Base-by-base conservation (phyloP, 2,113 vertebrate species). In the Scophthalmus maximus region DNA sequence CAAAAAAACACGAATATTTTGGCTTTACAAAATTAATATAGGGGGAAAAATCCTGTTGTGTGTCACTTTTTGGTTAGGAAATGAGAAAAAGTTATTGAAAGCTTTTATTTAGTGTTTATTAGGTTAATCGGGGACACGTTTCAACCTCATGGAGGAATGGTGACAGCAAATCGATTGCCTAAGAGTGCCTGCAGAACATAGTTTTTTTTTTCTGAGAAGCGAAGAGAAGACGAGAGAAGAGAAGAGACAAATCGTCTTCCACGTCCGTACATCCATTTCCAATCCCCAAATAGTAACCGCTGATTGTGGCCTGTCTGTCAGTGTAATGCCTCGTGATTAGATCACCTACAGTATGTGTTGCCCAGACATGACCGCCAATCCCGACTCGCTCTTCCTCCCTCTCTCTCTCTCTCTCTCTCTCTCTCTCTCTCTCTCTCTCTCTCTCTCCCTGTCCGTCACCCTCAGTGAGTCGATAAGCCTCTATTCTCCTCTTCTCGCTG, bases 401-500 rank as follows among this genome's bases (percentile, higher is more conserved):
- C 46, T 47, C 22, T 44, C 42, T 44, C 70, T 47, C 40, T 38
- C 72, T 53, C 67, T 79, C 85, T 30, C 61, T 87, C 86, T 81
- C 49, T 72, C 68, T 71, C 67, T n/a, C n/a, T n/a, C n/a, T n/a
- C n/a, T 64, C 36, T 40, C 69, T 44, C 30, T 32, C 30, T 32
- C 8, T 44, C 42, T 44, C 70, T 47, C 40, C 44, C 72, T 53
- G 69, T 79, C 85, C 36, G 63, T 87, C 86, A 82, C 49, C 74
- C 68, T 71, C 67, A 50, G 27, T 25, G 63, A 89, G 88, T 92
- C 90, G 85, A 92, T 92, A 88, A 87, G 62, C 74, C 81, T 79
- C 84, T 82, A 83, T 89, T 88, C 85, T 88, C 83, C 84, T 80
- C 82, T 83, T 85, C 83, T 61, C 23, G 17, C 88, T 91, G 93